A percentile compares a stretch with the other conserved stretches of the same genome.
These are phyloP conservation scores for Anguilla rostrata DNA, from an alignment of 2,113 vertebrate species.

Conservation along the genomic window DNA sequence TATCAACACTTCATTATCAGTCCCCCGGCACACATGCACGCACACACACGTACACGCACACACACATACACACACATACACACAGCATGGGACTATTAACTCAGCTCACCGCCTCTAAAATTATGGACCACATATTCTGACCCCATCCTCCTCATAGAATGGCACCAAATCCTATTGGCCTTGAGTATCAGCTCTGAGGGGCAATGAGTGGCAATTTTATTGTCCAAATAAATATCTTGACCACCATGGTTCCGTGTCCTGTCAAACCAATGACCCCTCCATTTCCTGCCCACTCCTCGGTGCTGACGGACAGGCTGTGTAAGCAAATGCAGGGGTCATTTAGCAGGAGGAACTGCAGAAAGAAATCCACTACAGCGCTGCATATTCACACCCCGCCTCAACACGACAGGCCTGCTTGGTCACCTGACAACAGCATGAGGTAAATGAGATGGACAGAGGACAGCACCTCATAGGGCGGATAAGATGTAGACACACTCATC, in stretches of 20 bases:
- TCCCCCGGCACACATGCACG: neutral
- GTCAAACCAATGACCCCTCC: constrained; percentile 55
- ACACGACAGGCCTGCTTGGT: neutral
- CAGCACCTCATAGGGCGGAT: neutral
- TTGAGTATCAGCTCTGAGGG: constrained; percentile 65
- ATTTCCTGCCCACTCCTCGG: constrained; percentile 43
- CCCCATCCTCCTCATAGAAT: constrained; percentile 46
- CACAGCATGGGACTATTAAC: constrained; percentile 20
- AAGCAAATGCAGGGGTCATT: neutral
- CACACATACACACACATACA: neutral
- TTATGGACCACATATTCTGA: constrained; percentile 46
- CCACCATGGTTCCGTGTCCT: constrained; percentile 55
- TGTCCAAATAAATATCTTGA: constrained; percentile 54
- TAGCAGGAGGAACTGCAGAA: neutral
- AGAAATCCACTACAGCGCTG: neutral
- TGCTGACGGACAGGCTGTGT: constrained; percentile 51
- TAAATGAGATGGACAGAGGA: neutral
- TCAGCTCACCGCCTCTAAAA: constrained; percentile 55
- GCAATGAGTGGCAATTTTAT: constrained; percentile 51
- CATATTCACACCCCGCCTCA: neutral
- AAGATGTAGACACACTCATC: constrained; percentile 20
- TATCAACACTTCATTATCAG: constrained; percentile 49
- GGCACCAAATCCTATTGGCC: constrained; percentile 63
- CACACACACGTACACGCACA: neutral
- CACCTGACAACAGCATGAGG: neutral